Conservation (phyloP, 1,140 invertebrate species). For the Anadara kagoshimensis region DNA sequence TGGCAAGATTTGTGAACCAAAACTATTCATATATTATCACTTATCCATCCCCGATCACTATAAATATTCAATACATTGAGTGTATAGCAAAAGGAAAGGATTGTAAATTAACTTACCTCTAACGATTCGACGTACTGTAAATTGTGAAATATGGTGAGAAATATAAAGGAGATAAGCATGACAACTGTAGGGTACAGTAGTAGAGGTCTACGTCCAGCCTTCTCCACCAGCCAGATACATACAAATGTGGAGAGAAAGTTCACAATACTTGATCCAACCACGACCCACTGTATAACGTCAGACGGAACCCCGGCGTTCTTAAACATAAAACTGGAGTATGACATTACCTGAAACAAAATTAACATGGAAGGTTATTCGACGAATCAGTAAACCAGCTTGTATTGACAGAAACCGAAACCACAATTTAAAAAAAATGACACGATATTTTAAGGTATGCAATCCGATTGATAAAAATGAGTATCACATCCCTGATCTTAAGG, state of each 20-base stretch:
- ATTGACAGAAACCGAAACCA: no score
- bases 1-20: no score
- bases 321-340: slow-evolving; percentile 90
- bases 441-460: no score
- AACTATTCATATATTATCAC: no score
- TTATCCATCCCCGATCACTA: no score
- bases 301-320: slow-evolving; percentile 79
- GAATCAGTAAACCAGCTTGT: no score
- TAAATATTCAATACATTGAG: no score
- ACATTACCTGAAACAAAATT: slow-evolving; percentile 84
- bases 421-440: no score
- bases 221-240: slow-evolving; percentile 83
- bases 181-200: slow-evolving; percentile 84
- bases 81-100: no score
- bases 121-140: slow-evolving; percentile 77
- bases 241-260: slow-evolving; percentile 92
- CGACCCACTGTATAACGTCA: slow-evolving; percentile 82
- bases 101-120: slow-evolving; percentile 36
- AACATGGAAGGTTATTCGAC: no score
- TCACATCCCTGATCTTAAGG: no score
- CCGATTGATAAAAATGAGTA: no score
- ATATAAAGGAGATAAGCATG: slow-evolving; percentile 93
- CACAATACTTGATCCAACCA: slow-evolving; percentile 88
- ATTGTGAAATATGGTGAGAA: slow-evolving; percentile 90
- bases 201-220: slow-evolving; percentile 87